A percentile compares a stretch with the other conserved stretches of the same genome.
phyloP scores from a whole-genome alignment of 2,888 invertebrate genomes.

The Zaprionus obscuricornis region DNA sequence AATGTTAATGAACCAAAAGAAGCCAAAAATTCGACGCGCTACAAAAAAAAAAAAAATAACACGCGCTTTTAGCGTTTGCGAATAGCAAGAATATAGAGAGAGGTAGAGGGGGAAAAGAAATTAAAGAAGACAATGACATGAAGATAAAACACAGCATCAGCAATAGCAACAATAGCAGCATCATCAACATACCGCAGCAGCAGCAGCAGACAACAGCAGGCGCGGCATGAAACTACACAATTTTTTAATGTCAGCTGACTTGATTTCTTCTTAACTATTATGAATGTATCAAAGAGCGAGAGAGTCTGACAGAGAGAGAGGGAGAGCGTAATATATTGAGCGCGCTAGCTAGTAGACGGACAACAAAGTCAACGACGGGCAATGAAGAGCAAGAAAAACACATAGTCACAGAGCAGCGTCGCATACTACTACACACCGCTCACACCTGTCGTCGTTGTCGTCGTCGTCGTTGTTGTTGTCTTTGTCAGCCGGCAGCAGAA shows the following conservation, averaged over 20 bases:
- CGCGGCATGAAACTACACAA: slow-evolving; percentile 39
- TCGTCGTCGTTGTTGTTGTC: slow-evolving; percentile 32
- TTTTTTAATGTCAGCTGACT: slow-evolving; percentile 67
- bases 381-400: no score
- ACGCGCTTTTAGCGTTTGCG: background rate
- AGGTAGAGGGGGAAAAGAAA: no score
- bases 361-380: no score
- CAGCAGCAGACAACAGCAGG: no score
- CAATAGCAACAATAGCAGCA: no score
- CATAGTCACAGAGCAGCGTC: background rate
- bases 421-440: background rate
- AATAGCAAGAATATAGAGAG: no score
- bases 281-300: no score
- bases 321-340: background rate
- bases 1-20: slow-evolving; percentile 43
- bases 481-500: slow-evolving; percentile 3
- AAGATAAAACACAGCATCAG: slow-evolving; percentile 17
- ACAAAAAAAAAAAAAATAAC: background rate
- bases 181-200: no score
- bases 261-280: slow-evolving; percentile 36
- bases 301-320: background rate
- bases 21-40: slow-evolving; percentile 33
- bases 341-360: background rate
- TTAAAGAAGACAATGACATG: background rate
- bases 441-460: slow-evolving; percentile 40